Conservation (phyloP, 2,113 vertebrate genomes). For the Gopherus flavomarginatus region DNA sequence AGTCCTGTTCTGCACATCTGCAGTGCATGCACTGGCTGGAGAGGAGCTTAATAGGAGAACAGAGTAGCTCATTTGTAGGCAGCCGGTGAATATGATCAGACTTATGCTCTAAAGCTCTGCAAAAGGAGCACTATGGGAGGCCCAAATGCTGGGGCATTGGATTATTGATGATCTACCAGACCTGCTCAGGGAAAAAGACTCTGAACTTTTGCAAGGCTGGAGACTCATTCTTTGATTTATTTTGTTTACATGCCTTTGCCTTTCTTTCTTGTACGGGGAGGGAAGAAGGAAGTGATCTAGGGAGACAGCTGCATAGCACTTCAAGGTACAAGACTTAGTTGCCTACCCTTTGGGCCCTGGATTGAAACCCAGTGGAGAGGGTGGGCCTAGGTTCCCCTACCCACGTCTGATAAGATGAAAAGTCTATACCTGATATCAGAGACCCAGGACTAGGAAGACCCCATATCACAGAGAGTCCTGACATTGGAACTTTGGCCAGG, state of each 20-base stretch:
- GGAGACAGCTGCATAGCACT: neutral
- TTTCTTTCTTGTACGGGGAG: neutral
- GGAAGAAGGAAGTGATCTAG: neutral
- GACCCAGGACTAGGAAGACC: neutral
- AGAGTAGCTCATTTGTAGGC: too few species aligned
- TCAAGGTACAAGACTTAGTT: neutral
- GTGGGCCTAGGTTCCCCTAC: neutral
- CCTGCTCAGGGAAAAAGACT: too few species aligned
- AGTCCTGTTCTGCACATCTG: too few species aligned
- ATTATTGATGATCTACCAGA: too few species aligned
- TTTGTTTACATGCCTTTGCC: neutral
- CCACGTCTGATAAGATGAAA: neutral
- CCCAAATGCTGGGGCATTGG: too few species aligned
- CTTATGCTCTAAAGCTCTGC: too few species aligned
- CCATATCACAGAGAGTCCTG: neutral
- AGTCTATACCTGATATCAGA: neutral
- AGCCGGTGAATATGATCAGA: too few species aligned
- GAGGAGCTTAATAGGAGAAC: too few species aligned
- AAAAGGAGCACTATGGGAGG: too few species aligned
- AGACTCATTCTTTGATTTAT: neutral
- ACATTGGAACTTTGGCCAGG: neutral
- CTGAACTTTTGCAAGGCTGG: too few species aligned
- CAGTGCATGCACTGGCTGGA: too few species aligned
- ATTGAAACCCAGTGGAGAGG: neutral
- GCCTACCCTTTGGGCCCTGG: neutral